Base-by-base conservation (phyloP, 2,888 invertebrate genomes). In the Holacanthella duospinosa region DNA sequence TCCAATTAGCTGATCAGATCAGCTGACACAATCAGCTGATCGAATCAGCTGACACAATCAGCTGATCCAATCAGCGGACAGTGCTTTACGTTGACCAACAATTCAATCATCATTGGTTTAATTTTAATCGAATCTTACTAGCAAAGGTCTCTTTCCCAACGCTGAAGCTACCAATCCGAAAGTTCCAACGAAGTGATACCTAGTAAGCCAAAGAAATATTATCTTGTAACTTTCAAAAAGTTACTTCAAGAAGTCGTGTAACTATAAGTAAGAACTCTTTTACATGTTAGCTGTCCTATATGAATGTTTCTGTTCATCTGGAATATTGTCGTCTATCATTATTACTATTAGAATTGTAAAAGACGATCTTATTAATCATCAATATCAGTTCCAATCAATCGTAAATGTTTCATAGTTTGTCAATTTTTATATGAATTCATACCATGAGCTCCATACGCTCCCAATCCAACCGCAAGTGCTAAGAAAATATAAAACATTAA, bases 361-460 rank as follows among this genome's bases (percentile, higher is more conserved):
- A 36, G 36, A 36, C 16, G 16, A 36, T 12, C 36, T 36, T 36
- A 36, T 36, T 36, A 36, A 16, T 36, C 36, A 36, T 36, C 16
- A 16, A 36, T 36, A 12, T 12, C 36, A 12, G 36, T 36, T 36
- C 36, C n/a, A n/a, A n/a, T n/a, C 6, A 16, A 16, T 16, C 16
- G 36, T 36, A 12, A 36, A 36, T 12, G 36, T 12, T 36, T 36
- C 6, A 36, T 16, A 36, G 36, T 36, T 16, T 6, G 9, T 12
- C 36, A 36, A 36, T 12, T 36, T 9, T 36, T 16, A 16, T 58
- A 58, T 29, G 21, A 2, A 16, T n/a, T n/a, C n/a, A 43, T 65
- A 71, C 70, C 67, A 65, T 73, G 73, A 21, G 73, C 69, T 25
- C 73, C 73, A 64, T 71, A 71, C 2, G 73, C 73, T 29, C 73